Base-by-base conservation (phyloP, 2,888 invertebrate species). In the Eumacrocentrus americanus region DNA sequence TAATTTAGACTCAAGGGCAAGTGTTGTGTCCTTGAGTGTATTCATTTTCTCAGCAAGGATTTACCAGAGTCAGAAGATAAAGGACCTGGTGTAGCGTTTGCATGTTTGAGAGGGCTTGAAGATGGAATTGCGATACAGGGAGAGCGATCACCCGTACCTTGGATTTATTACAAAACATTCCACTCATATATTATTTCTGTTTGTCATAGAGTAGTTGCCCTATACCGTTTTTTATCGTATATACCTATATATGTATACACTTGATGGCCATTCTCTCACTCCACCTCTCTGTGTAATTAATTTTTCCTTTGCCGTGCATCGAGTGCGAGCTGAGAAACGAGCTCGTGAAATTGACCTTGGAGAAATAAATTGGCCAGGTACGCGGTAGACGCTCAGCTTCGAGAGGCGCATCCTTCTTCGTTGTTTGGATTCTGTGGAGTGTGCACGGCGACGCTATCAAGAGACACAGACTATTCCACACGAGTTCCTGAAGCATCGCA, bases 341-440 rank as follows among this genome's bases (percentile, higher is more conserved):
- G 63, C 62, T 65, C 63, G 58, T 64, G 56, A 66, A 68, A 67
- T 67, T 64, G 65, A 69, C 67, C 66, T 68, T 66, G 65, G 54
- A 34, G 23, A 62, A 64, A 64, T 66, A 66, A 66, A 70, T 67
- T 66, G 67, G 64, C 47, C 35, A 61, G 48, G 44, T 52, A 47
- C 12, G 52, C 52, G 18, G 52, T 52, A 37, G 51, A 37, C 37
- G 37, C 34, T 14, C 22, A 9, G 14, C 37, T 22, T 34, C 16
- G 35, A 16, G 29, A 50, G 12, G 18, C 20, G n/a, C 23, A 46
- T 46, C 3, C 9, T 16, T 7, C 3, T n/a, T 35, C 9, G 18
- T 34, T 50, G 14, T 42, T 42, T 42, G 42, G 7, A 18, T 42
- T 3, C 14, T 14, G 5, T 40, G 7, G 7, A 40, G 14, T 40